phyloP scores from a whole-genome alignment of 37 sponge, comb jelly and placozoan genomes.

The Chondrosia reniformis region DNA sequence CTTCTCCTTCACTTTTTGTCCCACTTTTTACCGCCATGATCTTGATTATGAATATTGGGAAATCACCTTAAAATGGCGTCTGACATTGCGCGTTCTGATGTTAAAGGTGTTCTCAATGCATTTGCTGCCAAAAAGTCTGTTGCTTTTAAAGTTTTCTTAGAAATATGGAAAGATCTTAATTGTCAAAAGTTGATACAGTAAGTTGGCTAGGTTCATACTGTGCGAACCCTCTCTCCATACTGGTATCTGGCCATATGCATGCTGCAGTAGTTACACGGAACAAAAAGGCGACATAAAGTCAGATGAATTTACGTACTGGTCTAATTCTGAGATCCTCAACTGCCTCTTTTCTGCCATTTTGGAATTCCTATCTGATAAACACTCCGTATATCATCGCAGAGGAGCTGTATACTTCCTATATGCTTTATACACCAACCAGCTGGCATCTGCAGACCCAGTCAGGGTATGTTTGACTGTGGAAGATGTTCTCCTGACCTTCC shows the following conservation, averaged over 20 bases:
- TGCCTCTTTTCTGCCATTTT: not conserved
- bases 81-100: constrained; percentile 9
- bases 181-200: not conserved
- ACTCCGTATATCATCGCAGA: not conserved
- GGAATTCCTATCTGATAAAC: not conserved
- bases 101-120: constrained; percentile 5
- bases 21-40: not conserved
- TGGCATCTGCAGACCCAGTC: not conserved
- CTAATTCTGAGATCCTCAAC: not conserved
- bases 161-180: constrained; percentile 11
- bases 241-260: no score
- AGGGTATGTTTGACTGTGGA: not conserved
- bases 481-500: no score
- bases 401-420: constrained; percentile 20
- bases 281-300: not conserved
- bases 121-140: not conserved
- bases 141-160: not conserved
- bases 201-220: no score
- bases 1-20: not conserved
- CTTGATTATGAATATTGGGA: no score
- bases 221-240: no score
- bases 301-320: constrained; percentile 2
- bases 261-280: constrained; percentile 7
- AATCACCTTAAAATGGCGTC: no score
- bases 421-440: constrained; percentile 24